These are phyloP conservation scores for Thymelicus lineola DNA, from an alignment of 2,888 invertebrate genomes.

Conservation along the genomic window DNA sequence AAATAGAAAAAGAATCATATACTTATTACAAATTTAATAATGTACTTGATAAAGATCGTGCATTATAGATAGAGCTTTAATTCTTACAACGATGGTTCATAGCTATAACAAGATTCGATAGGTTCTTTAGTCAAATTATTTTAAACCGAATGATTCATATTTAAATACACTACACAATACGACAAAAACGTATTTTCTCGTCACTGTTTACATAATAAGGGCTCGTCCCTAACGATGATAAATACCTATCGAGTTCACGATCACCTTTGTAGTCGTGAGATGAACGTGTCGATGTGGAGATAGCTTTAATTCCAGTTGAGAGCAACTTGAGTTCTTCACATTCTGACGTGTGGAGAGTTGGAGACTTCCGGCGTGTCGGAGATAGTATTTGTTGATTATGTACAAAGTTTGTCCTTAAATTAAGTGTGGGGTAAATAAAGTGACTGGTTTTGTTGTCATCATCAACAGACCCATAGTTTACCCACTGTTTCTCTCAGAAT, in stretches of 20 bases:
- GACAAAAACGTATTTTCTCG: too few species aligned
- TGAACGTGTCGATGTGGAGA: slow-evolving; percentile 27
- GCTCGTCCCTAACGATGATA: slow-evolving; percentile 7
- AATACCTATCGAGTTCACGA: slow-evolving; percentile 17
- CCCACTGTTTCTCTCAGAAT: too few species aligned
- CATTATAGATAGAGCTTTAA: too few species aligned
- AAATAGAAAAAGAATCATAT: too few species aligned
- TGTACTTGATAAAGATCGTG: too few species aligned
- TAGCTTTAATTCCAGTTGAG: slow-evolving; percentile 18
- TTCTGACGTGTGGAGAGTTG: background rate
- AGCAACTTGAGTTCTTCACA: slow-evolving; percentile 8
- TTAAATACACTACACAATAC: too few species aligned
- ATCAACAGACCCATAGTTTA: too few species aligned
- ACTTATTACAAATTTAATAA: too few species aligned
- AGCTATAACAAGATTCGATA: too few species aligned
- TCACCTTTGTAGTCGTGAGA: slow-evolving; percentile 7
- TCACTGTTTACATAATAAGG: slow-evolving; percentile 20
- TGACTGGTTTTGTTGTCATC: background rate
- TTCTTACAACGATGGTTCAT: too few species aligned
- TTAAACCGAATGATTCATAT: too few species aligned
- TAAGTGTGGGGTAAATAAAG: background rate
- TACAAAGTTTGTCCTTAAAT: background rate
- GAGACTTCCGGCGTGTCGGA: slow-evolving; percentile 17
- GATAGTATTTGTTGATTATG: slow-evolving; percentile 23
- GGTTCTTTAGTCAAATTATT: too few species aligned